Conservation (phyloP, 2,797 vertebrate genomes). For the Sebastes matsubarae region DNA sequence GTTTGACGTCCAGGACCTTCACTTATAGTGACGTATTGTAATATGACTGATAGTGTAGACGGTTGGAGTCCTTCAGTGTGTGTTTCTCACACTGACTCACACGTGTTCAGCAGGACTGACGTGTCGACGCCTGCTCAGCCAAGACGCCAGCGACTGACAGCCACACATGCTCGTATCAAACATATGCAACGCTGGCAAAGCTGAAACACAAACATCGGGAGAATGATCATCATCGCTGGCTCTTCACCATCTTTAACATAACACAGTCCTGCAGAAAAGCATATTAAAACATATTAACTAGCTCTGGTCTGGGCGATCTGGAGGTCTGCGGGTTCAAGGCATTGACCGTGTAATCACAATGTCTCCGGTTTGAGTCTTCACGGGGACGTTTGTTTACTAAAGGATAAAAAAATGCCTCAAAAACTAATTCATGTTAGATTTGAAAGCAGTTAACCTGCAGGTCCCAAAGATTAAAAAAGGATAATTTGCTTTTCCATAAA, state of each 20-base stretch:
- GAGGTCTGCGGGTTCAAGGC: not conserved
- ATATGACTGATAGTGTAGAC: not conserved
- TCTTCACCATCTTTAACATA: slow-evolving; percentile 6
- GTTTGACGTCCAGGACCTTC: not conserved
- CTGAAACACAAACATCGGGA: slow-evolving; percentile 47
- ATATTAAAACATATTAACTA: not conserved
- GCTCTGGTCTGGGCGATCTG: not conserved
- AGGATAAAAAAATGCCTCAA: not conserved
- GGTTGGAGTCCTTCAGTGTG: not conserved
- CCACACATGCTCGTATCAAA: slow-evolving; percentile 23
- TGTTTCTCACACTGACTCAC: slow-evolving; percentile 34
- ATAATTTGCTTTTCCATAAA: not conserved
- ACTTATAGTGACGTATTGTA: not conserved
- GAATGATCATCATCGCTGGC: slow-evolving; percentile 33
- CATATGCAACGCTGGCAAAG: slow-evolving; percentile 44
- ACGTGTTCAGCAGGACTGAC: slow-evolving; percentile 14
- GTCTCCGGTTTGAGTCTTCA: not conserved
- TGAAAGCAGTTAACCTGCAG: not conserved
- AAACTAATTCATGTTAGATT: not conserved
- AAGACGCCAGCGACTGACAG: slow-evolving; percentile 43
- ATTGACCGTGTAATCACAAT: not conserved
- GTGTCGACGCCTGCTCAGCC: slow-evolving; percentile 21
- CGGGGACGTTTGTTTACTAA: not conserved
- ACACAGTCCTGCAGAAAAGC: not conserved
- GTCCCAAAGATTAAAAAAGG: not conserved